phyloP scores from a whole-genome alignment of 2,888 invertebrate genomes.

The Branchellion lobata region DNA sequence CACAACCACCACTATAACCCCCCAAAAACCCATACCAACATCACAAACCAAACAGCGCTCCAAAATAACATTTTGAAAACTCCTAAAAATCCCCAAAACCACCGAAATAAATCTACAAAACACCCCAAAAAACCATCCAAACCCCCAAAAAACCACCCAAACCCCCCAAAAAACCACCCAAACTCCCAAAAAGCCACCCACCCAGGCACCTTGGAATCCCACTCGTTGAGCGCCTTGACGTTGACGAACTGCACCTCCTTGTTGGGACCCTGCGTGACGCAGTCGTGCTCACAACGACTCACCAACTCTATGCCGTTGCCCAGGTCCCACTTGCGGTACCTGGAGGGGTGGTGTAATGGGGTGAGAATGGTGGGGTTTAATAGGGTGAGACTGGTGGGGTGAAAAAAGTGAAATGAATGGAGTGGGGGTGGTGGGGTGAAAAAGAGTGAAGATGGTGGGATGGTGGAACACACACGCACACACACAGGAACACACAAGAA shows the following conservation, averaged over 20 bases:
- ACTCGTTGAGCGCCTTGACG: conserved; percentile 96
- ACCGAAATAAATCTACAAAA: conserved; percentile 13
- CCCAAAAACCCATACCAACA: neutral
- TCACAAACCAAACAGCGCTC: neutral
- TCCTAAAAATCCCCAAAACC: neutral
- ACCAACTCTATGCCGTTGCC: conserved; percentile 88
- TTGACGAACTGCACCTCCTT: conserved; percentile 88
- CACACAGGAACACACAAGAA: too few species aligned
- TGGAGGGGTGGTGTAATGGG: conserved; percentile 50
- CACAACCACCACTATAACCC: neutral
- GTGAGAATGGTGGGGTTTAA: too few species aligned
- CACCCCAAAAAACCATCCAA: too few species aligned
- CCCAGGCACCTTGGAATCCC: conserved; percentile 80
- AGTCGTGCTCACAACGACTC: conserved; percentile 94
- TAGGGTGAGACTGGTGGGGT: neutral
- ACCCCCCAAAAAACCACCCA: too few species aligned
- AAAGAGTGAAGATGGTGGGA: neutral
- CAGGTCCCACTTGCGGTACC: conserved; percentile 91
- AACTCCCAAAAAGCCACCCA: too few species aligned
- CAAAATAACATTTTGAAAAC: too few species aligned
- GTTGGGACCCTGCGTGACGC: conserved; percentile 68
- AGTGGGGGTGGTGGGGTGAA: neutral
- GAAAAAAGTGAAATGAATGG: too few species aligned
- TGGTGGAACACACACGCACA: too few species aligned
- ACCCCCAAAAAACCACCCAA: neutral